Conservation (phyloP, 2,888 invertebrate genomes). For the Malthinus flaveolus region DNA sequence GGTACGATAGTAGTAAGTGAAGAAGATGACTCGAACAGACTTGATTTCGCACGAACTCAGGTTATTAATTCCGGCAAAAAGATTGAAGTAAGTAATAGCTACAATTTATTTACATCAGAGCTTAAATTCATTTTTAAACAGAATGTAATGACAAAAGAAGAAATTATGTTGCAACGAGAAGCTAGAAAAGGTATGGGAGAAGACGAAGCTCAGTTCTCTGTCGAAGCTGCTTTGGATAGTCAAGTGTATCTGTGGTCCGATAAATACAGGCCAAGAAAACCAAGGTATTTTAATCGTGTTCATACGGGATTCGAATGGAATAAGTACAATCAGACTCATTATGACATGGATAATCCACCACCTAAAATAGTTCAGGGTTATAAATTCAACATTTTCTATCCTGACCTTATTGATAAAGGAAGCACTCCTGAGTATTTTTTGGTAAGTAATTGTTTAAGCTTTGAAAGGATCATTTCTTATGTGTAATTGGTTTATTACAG, state of each 20-base stretch:
- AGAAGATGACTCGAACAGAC: slow-evolving; percentile 73
- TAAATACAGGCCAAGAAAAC: slow-evolving; percentile 96
- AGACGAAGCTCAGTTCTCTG: slow-evolving; percentile 91
- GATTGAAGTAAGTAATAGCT: slow-evolving; percentile 52
- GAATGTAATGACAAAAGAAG: slow-evolving; percentile 55
- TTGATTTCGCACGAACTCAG: slow-evolving; percentile 73
- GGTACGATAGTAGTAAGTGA: slow-evolving; percentile 78
- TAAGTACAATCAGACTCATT: slow-evolving; percentile 99
- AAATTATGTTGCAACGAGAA: slow-evolving; percentile 73
- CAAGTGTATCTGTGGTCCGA: slow-evolving; percentile 95
- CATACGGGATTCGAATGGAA: slow-evolving; percentile 99
- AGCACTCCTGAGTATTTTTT: slow-evolving; percentile 92
- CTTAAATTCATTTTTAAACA: slow-evolving; percentile 17
- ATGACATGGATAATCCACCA: slow-evolving; percentile 99
- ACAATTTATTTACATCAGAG: too few relatives aligned
- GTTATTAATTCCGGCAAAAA: slow-evolving; percentile 65
- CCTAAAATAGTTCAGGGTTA: slow-evolving; percentile 99
- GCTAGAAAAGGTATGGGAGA: slow-evolving; percentile 82
- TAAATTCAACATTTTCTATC: slow-evolving; percentile 99
- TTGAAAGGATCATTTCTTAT: not conserved
- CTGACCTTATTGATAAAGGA: slow-evolving; percentile 93
- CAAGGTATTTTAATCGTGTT: slow-evolving; percentile 95
- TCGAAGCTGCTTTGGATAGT: slow-evolving; percentile 82
- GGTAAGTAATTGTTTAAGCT: slow-evolving; percentile 57
- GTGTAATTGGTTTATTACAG: slow-evolving; percentile 55